Percentiles rank a stretch among this genome's conserved stretches.
phyloP scores from a whole-genome alignment of 2,113 vertebrate species.

The Halcyon malimbica region DNA sequence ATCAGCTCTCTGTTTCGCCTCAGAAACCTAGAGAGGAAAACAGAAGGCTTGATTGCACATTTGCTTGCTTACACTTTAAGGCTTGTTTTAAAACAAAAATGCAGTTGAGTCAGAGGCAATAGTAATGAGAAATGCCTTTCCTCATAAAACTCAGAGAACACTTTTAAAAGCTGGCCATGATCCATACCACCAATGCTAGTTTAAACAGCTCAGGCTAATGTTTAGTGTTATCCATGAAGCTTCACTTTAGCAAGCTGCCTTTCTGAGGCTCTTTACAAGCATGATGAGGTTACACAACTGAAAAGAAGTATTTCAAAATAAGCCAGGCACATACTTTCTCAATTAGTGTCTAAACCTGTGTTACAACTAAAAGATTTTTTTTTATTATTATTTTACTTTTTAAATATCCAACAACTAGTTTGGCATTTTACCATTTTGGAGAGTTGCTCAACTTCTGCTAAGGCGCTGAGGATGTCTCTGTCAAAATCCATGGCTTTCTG shows the following conservation, averaged over 20 bases:
- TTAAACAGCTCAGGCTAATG: constrained; percentile 37
- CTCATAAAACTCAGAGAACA: constrained; percentile 34
- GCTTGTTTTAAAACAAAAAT: neutral
- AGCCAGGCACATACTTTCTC: constrained; percentile 16
- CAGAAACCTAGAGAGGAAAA: constrained; percentile 81
- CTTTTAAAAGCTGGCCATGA: neutral
- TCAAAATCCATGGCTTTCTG: constrained; percentile 88
- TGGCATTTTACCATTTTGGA: constrained; percentile 86
- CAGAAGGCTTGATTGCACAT: neutral
- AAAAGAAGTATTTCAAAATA: neutral
- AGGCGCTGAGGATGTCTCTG: constrained; percentile 84
- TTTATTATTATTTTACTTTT: neutral
- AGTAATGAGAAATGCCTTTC: neutral
- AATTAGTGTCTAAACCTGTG: neutral
- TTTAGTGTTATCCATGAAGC: neutral
- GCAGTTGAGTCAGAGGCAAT: neutral
- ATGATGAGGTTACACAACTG: neutral
- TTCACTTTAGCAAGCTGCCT: neutral
- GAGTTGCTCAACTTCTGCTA: constrained; percentile 93
- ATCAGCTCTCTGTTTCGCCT: constrained; percentile 90
- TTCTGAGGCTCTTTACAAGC: neutral
- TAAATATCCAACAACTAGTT: neutral
- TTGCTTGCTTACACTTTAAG: neutral
- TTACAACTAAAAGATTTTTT: neutral
- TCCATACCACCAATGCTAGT: constrained; percentile 12